Percentiles rank a stretch among this genome's conserved stretches.
These are phyloP conservation scores for Eulemur macaco DNA, from an alignment of 2,113 vertebrate species.

Conservation along the genomic window DNA sequence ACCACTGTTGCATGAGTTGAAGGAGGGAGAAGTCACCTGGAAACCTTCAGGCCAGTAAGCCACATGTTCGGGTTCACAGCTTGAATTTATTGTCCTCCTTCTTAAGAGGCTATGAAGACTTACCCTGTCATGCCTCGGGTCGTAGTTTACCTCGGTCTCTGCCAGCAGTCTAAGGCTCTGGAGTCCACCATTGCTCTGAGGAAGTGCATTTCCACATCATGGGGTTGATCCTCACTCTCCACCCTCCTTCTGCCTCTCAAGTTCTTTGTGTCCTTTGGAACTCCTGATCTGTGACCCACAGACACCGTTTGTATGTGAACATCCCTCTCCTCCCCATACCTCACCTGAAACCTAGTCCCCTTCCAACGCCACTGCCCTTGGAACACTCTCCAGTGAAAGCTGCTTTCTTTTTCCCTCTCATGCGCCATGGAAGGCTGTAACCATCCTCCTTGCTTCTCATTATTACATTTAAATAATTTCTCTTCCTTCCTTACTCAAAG, in stretches of 20 bases:
- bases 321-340: neutral
- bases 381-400: neutral
- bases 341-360: neutral
- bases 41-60: neutral
- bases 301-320: neutral
- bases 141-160: neutral
- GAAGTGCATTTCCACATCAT: neutral
- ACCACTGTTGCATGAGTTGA: neutral
- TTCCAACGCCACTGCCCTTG: neutral
- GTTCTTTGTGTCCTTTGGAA: neutral
- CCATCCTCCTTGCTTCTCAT: neutral
- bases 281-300: neutral
- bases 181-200: neutral
- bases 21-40: neutral
- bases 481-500: neutral
- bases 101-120: neutral
- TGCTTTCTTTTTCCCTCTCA: neutral
- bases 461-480: neutral
- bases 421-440: neutral
- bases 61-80: neutral
- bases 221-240: neutral
- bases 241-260: neutral
- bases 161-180: neutral
- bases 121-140: too few species aligned
- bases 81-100: neutral